Conservation (phyloP, 1,140 invertebrate genomes). For the Nephila pilipes region DNA sequence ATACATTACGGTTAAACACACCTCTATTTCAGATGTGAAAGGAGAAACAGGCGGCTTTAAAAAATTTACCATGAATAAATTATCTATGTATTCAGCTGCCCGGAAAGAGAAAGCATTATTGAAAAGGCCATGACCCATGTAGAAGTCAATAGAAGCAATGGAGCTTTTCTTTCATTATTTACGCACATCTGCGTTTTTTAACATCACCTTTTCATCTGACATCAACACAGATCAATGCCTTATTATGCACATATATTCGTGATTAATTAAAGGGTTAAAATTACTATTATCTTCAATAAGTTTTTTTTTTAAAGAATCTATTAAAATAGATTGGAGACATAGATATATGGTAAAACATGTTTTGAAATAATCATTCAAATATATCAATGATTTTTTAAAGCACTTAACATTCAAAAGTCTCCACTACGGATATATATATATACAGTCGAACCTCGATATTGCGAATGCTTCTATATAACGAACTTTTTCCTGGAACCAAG, state of each 20-base stretch:
- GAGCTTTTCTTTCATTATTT: not conserved
- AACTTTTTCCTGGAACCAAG: too few relatives aligned
- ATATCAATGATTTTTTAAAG: too few relatives aligned
- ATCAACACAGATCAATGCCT: not conserved
- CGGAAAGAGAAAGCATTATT: not conserved
- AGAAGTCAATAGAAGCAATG: not conserved
- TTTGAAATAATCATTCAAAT: too few relatives aligned
- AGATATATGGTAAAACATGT: too few relatives aligned
- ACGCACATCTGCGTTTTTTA: not conserved
- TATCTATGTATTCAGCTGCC: slow-evolving; percentile 16
- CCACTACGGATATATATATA: too few relatives aligned
- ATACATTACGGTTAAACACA: not conserved
- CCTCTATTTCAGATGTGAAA: not conserved
- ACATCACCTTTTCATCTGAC: slow-evolving; percentile 13
- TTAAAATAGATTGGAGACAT: too few relatives aligned
- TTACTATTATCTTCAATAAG: too few relatives aligned
- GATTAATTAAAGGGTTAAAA: not conserved
- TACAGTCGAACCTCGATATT: too few relatives aligned
- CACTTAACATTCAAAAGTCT: too few relatives aligned
- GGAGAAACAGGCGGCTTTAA: not conserved
- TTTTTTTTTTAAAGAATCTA: too few relatives aligned
- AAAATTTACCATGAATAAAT: not conserved
- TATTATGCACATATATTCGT: not conserved
- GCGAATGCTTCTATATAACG: too few relatives aligned
- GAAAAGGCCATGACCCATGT: not conserved